These are phyloP conservation scores for Latrodectus geometricus DNA, from an alignment of 1,140 invertebrate species.

Conservation along the genomic window DNA sequence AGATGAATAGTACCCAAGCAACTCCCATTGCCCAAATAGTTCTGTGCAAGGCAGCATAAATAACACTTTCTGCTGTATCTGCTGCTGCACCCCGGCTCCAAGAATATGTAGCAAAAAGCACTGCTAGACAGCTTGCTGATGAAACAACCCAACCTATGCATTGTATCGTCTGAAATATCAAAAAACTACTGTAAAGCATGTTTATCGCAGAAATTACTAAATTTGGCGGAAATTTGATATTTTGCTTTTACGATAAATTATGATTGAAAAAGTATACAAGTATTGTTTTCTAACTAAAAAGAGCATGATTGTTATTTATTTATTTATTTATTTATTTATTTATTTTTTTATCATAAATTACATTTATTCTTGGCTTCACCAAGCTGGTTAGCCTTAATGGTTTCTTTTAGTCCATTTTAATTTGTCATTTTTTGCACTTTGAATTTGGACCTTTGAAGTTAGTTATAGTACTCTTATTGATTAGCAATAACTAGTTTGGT, in stretches of 20 bases:
- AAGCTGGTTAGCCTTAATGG: too few relatives aligned
- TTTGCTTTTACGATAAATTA: background rate
- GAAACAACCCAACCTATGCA: conserved; percentile 28
- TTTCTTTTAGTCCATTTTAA: too few relatives aligned
- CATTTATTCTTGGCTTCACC: too few relatives aligned
- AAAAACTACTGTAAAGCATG: background rate
- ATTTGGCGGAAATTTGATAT: background rate
- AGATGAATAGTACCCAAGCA: conserved; percentile 71
- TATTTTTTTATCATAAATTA: too few relatives aligned
- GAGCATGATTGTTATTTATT: too few relatives aligned
- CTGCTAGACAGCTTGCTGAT: conserved; percentile 11
- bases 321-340: too few relatives aligned
- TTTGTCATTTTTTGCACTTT: too few relatives aligned
- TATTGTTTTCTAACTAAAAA: background rate
- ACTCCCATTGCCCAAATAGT: conserved; percentile 69
- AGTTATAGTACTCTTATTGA: too few relatives aligned
- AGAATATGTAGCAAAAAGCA: conserved; percentile 60
- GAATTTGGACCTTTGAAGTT: too few relatives aligned
- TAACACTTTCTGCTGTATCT: conserved; percentile 70
- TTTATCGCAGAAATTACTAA: background rate
- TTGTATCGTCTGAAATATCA: conserved; percentile 23
- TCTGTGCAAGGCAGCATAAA: conserved; percentile 68
- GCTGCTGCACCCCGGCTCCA: conserved; percentile 65
- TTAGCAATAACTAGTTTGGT: too few relatives aligned
- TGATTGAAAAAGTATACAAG: background rate